These are phyloP conservation scores for Dendrocincla tyrannina DNA, from an alignment of 2,797 vertebrate species.

Conservation along the genomic window DNA sequence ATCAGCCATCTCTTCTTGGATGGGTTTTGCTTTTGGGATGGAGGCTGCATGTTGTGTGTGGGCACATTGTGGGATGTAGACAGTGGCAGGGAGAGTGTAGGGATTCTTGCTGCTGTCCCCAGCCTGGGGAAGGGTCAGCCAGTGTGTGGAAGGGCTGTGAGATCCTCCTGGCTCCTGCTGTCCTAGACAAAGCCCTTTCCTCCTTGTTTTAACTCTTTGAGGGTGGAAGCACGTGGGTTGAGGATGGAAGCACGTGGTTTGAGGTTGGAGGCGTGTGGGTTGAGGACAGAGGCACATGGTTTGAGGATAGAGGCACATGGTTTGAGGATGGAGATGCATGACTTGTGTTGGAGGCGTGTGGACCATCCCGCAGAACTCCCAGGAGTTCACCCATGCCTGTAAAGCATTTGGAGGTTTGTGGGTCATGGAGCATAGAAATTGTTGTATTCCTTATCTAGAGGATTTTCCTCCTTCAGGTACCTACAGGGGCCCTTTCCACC, in stretches of 20 bases:
- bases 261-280: not conserved
- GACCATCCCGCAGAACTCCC: not conserved
- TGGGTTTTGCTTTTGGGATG: not conserved
- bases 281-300: not conserved
- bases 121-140: not conserved
- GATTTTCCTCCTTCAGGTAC: not conserved
- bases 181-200: not conserved
- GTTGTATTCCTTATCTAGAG: not conserved
- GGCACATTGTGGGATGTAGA: accelerated
- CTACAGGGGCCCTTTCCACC: not conserved
- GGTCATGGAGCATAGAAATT: not conserved
- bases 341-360: not conserved
- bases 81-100: not conserved
- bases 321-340: not conserved
- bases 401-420: not conserved
- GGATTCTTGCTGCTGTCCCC: not conserved
- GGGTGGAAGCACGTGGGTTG: not conserved
- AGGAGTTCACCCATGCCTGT: not conserved
- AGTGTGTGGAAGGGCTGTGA: not conserved
- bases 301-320: not conserved
- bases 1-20: accelerated
- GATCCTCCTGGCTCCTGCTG: not conserved
- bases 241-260: not conserved
- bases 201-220: not conserved
- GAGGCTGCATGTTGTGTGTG: accelerated